Base-by-base conservation (phyloP, 2,888 invertebrate genomes). In the Pollenia griseotomentosa region DNA sequence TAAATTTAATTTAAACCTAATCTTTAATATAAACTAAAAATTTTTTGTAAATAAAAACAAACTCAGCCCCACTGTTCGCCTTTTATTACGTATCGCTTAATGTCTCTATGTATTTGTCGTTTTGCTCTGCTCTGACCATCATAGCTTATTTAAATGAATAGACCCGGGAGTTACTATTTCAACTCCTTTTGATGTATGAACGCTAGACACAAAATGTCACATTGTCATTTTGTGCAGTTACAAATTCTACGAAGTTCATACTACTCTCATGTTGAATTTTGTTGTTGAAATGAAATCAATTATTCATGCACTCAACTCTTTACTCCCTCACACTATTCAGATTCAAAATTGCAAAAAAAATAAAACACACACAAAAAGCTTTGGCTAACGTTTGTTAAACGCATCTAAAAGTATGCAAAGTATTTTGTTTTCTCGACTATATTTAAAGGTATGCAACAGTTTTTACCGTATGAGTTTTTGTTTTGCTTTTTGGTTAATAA, bases 221-320 rank as follows among this genome's bases (percentile, higher is more conserved):
- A 83, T 81, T 87, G 86, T 87, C 86, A 83, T 61, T 83, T 65
- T 66, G 59, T 79, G 48, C 71, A 73, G 73, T 55, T 68, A 48
- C 59, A 48, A 66, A 66, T 19, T 70, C n/a, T 19, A 11, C 42
- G 23, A 51, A 33, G 42, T 71, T 46, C 59, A 48, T 65, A 42
- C 63, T 33, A 33, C 33, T 33, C 6, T 82, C 55, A 65, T 82
- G 82, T 48, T 79, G 51, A 14, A 78, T 81, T 78, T 86, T 88
- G 74, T 77, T 87, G 86, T 84, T 88, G 82, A 80, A 86, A 91
- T 91, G 90, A 91, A 91, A 91, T 91, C 91, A 91, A 91, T 91
- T 91, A 90, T 91, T 91, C 90, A 91, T 91, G 87, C 90, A 90
- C 91, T 89, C 87, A 89, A 88, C 88, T 90, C 90, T 61, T 23